These are phyloP conservation scores for Tetramorium alpestre DNA, from an alignment of 1,140 invertebrate genomes.

Conservation along the genomic window DNA sequence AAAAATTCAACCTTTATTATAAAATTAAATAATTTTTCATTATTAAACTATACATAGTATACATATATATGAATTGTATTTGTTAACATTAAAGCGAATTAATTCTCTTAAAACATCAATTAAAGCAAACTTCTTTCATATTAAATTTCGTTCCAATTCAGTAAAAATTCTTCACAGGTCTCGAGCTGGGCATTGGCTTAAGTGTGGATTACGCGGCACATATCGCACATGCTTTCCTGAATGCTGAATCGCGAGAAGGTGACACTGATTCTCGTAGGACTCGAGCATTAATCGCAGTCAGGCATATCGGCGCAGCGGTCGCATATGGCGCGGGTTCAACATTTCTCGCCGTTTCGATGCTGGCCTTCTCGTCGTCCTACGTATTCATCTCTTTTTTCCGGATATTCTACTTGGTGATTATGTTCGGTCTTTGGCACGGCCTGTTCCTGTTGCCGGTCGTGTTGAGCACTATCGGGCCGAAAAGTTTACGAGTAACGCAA, in stretches of 20 bases:
- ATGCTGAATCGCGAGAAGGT: conserved; percentile 82
- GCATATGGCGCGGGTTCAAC: conserved; percentile 93
- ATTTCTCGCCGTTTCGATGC: conserved; percentile 91
- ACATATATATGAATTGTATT: background rate
- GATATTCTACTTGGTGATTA: conserved; percentile 91
- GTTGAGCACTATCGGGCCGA: conserved; percentile 90
- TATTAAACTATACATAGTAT: background rate
- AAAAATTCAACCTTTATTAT: background rate
- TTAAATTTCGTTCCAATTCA: too few species aligned
- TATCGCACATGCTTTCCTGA: conserved; percentile 93
- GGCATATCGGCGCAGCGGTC: conserved; percentile 92
- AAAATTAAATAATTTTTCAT: too few species aligned
- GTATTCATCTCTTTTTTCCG: conserved; percentile 94
- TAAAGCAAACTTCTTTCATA: background rate
- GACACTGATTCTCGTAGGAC: conserved; percentile 85
- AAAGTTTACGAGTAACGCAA: conserved; percentile 64
- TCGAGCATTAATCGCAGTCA: conserved; percentile 89
- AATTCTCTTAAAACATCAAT: background rate
- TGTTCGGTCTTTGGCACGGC: conserved; percentile 92
- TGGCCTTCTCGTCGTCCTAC: conserved; percentile 91
- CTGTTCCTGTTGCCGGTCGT: conserved; percentile 91
- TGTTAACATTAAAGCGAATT: background rate
- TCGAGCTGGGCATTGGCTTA: conserved; percentile 94
- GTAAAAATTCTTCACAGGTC: conserved; percentile 76
- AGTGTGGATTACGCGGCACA: conserved; percentile 96